Evolutionary conservation across 2,113 vertebrate genomes (phyloP).

Genomic region (Sardina pilchardus): DNA sequence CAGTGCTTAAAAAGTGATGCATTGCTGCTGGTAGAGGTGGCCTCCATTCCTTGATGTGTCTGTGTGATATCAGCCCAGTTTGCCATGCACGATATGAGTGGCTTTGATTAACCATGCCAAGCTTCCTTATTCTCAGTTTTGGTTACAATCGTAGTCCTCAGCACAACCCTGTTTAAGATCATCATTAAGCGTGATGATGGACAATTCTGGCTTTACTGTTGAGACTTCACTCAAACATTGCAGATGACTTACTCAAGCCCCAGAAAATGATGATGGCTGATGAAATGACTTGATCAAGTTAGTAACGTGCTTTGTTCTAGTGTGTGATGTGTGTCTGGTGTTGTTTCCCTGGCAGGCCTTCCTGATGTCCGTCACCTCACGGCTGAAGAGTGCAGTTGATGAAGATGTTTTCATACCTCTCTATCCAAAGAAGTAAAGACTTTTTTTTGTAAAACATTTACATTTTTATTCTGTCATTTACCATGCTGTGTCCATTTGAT

Average conservation of each 20-base stretch:
- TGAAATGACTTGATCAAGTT: background rate
- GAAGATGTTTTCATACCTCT: constrained; percentile 92
- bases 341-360: constrained; percentile 73
- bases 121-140: too few relatives aligned
- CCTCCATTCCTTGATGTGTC: background rate
- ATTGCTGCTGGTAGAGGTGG: background rate
- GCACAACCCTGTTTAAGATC: too few relatives aligned
- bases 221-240: background rate
- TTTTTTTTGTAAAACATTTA: background rate
- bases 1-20: background rate
- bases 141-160: too few relatives aligned
- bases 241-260: background rate
- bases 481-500: background rate
- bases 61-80: background rate
- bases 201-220: background rate
- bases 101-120: background rate
- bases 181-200: too few relatives aligned
- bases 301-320: background rate
- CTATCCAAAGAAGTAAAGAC: constrained; percentile 74
- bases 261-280: background rate
- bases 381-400: constrained; percentile 82
- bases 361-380: constrained; percentile 66
- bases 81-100: background rate
- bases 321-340: background rate
- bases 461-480: background rate